phyloP scores from a whole-genome alignment of 2,888 invertebrate species.

The Uropetala carovei region DNA sequence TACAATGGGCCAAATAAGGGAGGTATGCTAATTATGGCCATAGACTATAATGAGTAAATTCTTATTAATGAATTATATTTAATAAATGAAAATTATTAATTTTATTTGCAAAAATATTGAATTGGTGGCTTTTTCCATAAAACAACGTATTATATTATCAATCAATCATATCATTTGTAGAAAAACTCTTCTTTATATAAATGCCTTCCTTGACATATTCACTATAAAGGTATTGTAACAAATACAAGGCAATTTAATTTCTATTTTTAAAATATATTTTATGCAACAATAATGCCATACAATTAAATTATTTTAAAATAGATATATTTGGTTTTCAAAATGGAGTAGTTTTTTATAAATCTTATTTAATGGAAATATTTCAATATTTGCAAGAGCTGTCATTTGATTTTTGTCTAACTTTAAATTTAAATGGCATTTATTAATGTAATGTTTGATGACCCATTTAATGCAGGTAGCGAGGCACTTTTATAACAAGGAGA shows the following conservation, averaged over 20 bases:
- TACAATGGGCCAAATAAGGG: conserved; percentile 96
- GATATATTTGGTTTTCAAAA: neutral
- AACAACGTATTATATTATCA: too few species aligned
- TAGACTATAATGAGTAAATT: too few species aligned
- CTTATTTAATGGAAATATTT: neutral
- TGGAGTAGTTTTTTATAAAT: neutral
- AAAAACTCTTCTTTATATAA: neutral
- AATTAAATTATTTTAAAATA: neutral
- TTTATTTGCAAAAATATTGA: neutral
- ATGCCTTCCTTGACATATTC: neutral
- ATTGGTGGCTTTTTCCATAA: neutral
- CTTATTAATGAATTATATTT: too few species aligned
- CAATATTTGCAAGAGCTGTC: neutral
- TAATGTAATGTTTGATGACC: neutral
- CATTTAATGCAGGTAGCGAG: conserved; percentile 83
- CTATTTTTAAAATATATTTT: too few species aligned
- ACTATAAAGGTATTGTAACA: neutral
- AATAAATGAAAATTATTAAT: too few species aligned
- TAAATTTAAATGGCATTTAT: neutral
- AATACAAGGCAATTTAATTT: too few species aligned
- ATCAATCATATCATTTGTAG: neutral
- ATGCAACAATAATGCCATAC: too few species aligned
- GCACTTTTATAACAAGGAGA: conserved; percentile 96
- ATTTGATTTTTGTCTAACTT: neutral
- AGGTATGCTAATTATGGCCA: conserved; percentile 76